Evolutionary conservation across 2,113 vertebrate species (phyloP), one percentile per base, ranked within the genome.

Genomic region (Gallinago media): DNA sequence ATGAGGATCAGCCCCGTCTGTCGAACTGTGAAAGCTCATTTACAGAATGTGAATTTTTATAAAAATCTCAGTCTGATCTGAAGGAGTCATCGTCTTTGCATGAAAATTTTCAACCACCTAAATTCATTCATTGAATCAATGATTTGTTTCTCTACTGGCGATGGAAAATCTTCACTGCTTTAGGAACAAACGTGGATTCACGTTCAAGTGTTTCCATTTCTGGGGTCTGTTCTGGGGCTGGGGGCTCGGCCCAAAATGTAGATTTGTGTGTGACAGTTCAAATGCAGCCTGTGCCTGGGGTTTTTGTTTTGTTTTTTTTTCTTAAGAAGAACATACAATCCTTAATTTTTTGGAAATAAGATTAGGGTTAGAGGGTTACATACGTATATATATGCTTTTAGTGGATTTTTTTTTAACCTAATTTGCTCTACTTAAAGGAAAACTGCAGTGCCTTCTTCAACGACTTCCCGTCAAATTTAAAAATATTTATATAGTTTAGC

Each of bases 11-110:
- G 94, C 91, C 95, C 80, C 4, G 11, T 40, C 90, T 68, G 20
- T 56, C 47, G 91, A 96, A 98, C 98, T 98, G 98, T 98, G 98
- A 98, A 98, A 88, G 96, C 91, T 95, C 65, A 97, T 90, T 94
- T 97, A 92, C 95, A 97, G 70, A 98, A 98, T 98, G 98, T 98
- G 98, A 98, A 98, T 94, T 95, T 88, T 94, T 96, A 63, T 87
- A 81, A 92, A 92, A 96, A 97, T 94, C 94, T 94, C 93, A 95
- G 70, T 91, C 89, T 72, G 88, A 94, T 96, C 83, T 96, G 97
- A 97, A 97, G 97, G 97, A 97, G 91, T 95, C 71, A 67, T 73
- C 52, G 9, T 90, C 97, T 96, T 85, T 44, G 85, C 92, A 46
- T 9, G 77, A 54, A 95, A 97, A 83, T 95, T 90, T 88, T 73